A percentile compares a stretch with the other conserved stretches of the same genome.
Conservation (phyloP, 2,888 invertebrate species). For the Thecocarcelia acutangulata region DNA sequence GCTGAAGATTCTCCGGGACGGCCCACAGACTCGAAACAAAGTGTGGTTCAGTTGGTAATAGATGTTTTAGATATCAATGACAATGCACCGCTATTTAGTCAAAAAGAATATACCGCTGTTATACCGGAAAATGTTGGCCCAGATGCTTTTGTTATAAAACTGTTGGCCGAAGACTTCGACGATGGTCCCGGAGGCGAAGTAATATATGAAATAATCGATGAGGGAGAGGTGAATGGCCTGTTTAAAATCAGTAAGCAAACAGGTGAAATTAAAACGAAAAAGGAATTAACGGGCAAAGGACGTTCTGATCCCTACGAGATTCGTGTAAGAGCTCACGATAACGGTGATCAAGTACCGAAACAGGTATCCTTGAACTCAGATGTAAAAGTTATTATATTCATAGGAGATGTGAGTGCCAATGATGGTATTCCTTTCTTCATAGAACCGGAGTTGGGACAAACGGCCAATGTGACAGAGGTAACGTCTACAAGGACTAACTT, state of each 20-base stretch:
- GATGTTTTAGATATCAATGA: conserved; percentile 91
- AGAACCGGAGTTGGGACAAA: conserved; percentile 86
- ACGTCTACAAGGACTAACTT: conserved; percentile 26
- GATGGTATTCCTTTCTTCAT: conserved; percentile 90
- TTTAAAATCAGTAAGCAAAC: conserved; percentile 86
- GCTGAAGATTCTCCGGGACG: conserved; percentile 90
- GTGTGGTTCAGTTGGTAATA: conserved; percentile 85
- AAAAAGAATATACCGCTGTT: conserved; percentile 86
- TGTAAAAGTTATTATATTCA: conserved; percentile 85
- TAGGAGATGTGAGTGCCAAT: conserved; percentile 90
- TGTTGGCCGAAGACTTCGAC: conserved; percentile 89
- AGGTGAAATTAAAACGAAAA: conserved; percentile 86
- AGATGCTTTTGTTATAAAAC: conserved; percentile 86
- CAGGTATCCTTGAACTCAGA: conserved; percentile 84
- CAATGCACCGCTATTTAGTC: conserved; percentile 87
- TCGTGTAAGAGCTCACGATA: conserved; percentile 86
- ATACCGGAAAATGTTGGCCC: conserved; percentile 88
- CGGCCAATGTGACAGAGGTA: conserved; percentile 87
- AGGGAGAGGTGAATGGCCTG: conserved; percentile 87
- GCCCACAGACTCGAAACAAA: conserved; percentile 85
- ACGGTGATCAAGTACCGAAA: conserved; percentile 83
- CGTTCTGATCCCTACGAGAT: conserved; percentile 88
- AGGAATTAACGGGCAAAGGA: conserved; percentile 88
- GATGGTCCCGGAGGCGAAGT: conserved; percentile 87
- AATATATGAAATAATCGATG: conserved; percentile 88